Evolutionary conservation across 2,888 invertebrate genomes (phyloP).

Genomic region (Hoplodrina blanda): DNA sequence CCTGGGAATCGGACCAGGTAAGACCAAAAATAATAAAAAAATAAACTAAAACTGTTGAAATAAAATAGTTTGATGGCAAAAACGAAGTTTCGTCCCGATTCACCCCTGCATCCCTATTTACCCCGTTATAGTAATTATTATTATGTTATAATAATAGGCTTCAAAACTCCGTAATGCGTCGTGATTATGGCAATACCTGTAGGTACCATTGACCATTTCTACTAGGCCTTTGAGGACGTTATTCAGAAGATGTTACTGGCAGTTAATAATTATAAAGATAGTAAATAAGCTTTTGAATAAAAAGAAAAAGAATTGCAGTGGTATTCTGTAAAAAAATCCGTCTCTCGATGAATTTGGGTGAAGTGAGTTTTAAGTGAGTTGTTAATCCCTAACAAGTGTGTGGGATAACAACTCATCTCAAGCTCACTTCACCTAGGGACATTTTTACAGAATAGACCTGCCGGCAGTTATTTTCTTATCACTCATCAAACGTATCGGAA

Average conservation of each 20-base stretch:
- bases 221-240: too few relatives aligned
- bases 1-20: too few relatives aligned
- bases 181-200: not conserved
- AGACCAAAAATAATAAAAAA: too few relatives aligned
- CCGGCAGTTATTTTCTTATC: not conserved
- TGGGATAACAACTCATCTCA: not conserved
- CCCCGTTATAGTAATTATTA: too few relatives aligned
- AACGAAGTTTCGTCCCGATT: too few relatives aligned
- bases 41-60: too few relatives aligned
- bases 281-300: not conserved
- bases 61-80: too few relatives aligned
- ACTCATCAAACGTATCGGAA: conserved; percentile 4
- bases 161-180: not conserved
- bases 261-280: not conserved
- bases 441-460: not conserved
- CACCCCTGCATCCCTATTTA: too few relatives aligned
- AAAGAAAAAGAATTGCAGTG: not conserved
- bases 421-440: not conserved
- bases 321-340: too few relatives aligned
- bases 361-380: too few relatives aligned
- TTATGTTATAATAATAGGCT: not conserved
- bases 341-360: too few relatives aligned
- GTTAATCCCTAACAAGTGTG: too few relatives aligned
- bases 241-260: not conserved
- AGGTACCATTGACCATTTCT: not conserved